Evolutionary conservation across 2,888 invertebrate genomes (phyloP), one percentile per base, ranked within the genome.

Genomic region (Fabriciana adippe): DNA sequence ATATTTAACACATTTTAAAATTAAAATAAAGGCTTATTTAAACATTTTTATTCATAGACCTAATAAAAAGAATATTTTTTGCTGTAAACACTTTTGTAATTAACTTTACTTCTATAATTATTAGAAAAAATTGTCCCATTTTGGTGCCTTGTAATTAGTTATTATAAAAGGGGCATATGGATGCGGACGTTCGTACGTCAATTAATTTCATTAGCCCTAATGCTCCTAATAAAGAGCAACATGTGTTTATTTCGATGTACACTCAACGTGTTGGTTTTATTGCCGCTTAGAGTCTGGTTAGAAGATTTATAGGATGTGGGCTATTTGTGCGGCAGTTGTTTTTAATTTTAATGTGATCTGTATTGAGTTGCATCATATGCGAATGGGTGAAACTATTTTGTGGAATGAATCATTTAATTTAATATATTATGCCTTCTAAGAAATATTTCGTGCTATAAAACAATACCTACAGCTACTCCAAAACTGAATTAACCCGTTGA

Each of bases 191-290:
- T 76, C 75, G 79, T 79, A 76, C 79, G 81, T 87, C 87, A 89
- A 90, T 89, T 89, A 86, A 88, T 83, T 82, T 86, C 81, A 86
- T 86, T 85, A 87, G 80, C 76, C 81, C 80, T 82, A 81, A 86
- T 82, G 83, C 79, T 74, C 74, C 81, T 80, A 78, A 80, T 80
- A 81, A 80, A 77, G 74, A 73, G 66, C 74, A 82, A 82, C 88
- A 88, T 80, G 82, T 87, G 86, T 86, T 84, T 79, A 78, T 81
- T 76, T 74, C 76, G 75, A 77, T 78, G 71, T 72, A 70, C 76
- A 76, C 73, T 74, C 73, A 73, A 79, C 82, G 80, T 78, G 76
- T 78, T 79, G 81, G 79, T 81, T 83, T 83, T 84, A 84, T 82
- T 81, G 78, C 78, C 73, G 75, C 70, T 77, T 70, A 78, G 74